Conservation (phyloP, 2,113 vertebrate species). For the Planiliza haematocheilus region DNA sequence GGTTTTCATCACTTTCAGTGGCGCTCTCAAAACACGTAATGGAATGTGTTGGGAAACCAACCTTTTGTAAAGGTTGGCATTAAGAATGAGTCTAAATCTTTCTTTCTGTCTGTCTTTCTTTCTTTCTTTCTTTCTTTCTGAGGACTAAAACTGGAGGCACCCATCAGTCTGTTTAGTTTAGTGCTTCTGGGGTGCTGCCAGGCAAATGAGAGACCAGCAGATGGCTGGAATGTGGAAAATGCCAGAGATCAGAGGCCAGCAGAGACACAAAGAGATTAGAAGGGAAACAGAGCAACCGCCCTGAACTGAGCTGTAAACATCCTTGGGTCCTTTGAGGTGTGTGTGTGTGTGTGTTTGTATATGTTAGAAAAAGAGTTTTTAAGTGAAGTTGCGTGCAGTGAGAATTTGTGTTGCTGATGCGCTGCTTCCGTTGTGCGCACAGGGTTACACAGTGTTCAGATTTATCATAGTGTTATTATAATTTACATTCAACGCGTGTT, state of each 20-base stretch:
- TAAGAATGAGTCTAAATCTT: slow-evolving; percentile 1
- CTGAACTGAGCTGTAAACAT: slow-evolving; percentile 64
- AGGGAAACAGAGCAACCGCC: slow-evolving; percentile 49
- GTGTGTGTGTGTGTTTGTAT: slow-evolving; percentile 32
- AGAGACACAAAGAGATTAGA: slow-evolving; percentile 67
- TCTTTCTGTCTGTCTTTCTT: slow-evolving; percentile 6
- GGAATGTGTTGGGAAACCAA: slow-evolving; percentile 36
- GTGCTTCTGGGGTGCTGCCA: slow-evolving; percentile 53
- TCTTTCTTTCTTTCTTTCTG: background rate
- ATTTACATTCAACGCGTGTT: too few species aligned
- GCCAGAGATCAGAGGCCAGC: slow-evolving; percentile 72
- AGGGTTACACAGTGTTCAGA: background rate
- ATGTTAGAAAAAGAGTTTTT: slow-evolving; percentile 33
- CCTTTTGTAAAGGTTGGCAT: too few species aligned
- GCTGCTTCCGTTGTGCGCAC: slow-evolving; percentile 23
- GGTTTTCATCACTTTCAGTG: slow-evolving; percentile 38
- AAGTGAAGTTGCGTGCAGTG: slow-evolving; percentile 21
- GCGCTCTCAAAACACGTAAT: slow-evolving; percentile 13
- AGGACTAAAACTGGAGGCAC: slow-evolving; percentile 26
- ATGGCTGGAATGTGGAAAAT: slow-evolving; percentile 79
- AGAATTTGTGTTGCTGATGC: slow-evolving; percentile 24
- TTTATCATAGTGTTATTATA: too few species aligned
- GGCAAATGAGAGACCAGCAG: slow-evolving; percentile 72
- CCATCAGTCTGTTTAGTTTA: slow-evolving; percentile 44
- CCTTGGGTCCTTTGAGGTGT: slow-evolving; percentile 31